Evolutionary conservation across 2,113 vertebrate genomes (phyloP).

Genomic region (Zapus hudsonius): DNA sequence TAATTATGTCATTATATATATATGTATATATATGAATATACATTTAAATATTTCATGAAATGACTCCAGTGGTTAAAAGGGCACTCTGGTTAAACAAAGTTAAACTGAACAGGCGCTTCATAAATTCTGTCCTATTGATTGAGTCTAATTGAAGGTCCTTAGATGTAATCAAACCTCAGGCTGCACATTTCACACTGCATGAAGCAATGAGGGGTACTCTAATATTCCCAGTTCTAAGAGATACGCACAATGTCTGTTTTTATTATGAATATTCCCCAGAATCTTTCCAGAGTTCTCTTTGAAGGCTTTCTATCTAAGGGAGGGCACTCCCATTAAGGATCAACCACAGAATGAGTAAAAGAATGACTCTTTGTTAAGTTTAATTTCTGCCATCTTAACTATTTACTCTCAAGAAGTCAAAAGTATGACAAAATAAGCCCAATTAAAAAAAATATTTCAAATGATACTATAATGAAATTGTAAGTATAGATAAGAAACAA

Average conservation of each 20-base stretch:
- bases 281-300: background rate
- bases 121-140: background rate
- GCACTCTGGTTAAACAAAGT: background rate
- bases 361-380: background rate
- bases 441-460: background rate
- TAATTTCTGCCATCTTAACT: background rate
- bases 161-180: background rate
- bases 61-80: background rate
- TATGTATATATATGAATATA: background rate
- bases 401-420: background rate
- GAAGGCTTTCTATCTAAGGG: background rate
- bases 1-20: too few relatives aligned
- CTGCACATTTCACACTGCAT: background rate
- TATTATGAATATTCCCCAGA: background rate
- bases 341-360: background rate
- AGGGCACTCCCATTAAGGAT: background rate
- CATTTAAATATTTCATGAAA: constrained; percentile 50
- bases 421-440: background rate
- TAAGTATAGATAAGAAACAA: background rate
- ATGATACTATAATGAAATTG: background rate
- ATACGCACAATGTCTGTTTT: background rate
- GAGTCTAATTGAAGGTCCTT: background rate
- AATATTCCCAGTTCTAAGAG: background rate
- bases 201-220: background rate
- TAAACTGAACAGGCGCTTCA: background rate